A percentile compares a stretch with the other conserved stretches of the same genome.
Evolutionary conservation across 2,888 invertebrate genomes (phyloP).

Genomic region (Brenthis ino): DNA sequence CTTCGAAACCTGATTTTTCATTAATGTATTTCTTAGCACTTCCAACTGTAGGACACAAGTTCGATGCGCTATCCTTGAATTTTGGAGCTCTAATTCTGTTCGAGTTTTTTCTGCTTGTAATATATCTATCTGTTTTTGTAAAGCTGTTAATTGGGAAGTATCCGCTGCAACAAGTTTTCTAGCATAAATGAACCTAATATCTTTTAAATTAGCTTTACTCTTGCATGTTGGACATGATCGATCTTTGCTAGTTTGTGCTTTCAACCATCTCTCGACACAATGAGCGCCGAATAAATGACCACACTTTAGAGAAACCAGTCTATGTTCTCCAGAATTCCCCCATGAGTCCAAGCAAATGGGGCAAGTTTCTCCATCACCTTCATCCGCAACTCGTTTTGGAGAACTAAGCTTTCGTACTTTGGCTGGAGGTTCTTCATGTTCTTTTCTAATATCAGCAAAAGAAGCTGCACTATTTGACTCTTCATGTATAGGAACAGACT

Average conservation of each 20-base stretch:
- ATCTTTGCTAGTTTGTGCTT: conserved; percentile 75
- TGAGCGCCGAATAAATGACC: conserved; percentile 95
- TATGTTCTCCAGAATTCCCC: conserved; percentile 93
- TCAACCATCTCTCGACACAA: conserved; percentile 91
- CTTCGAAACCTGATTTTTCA: conserved; percentile 57
- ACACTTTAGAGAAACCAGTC: conserved; percentile 93
- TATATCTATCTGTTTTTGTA: conserved; percentile 83
- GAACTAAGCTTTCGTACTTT: conserved; percentile 60
- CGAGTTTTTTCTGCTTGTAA: conserved; percentile 82
- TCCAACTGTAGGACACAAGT: conserved; percentile 61
- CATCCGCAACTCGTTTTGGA: conserved; percentile 51
- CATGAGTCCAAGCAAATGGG: conserved; percentile 95
- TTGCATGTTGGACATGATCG: conserved; percentile 95
- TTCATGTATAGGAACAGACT: conserved; percentile 43
- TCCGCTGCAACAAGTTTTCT: conserved; percentile 89
- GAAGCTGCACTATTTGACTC: conserved; percentile 47
- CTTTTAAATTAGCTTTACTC: conserved; percentile 84
- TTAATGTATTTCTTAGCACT: conserved; percentile 55
- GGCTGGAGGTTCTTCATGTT: conserved; percentile 52
- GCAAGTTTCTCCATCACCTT: conserved; percentile 88
- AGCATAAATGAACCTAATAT: conserved; percentile 91
- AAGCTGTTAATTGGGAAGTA: conserved; percentile 87
- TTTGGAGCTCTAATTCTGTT: conserved; percentile 84
- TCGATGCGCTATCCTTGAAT: conserved; percentile 61
- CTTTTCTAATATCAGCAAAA: conserved; percentile 43